Evolutionary conservation across 2,888 invertebrate genomes (phyloP).

Genomic region (Ischnura elegans): DNA sequence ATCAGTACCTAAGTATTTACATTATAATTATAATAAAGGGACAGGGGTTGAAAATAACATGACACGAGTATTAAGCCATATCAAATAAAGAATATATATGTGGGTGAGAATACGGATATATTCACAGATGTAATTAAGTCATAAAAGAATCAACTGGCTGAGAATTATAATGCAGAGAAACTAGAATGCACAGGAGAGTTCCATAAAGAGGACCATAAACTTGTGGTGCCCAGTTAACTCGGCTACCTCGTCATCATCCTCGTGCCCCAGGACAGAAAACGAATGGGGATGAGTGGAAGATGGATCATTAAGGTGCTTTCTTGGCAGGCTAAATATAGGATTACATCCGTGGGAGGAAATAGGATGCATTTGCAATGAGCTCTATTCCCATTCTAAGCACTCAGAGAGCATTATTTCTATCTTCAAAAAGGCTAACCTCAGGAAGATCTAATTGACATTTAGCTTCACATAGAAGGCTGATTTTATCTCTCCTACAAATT

Average conservation of each 20-base stretch:
- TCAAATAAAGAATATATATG: background rate
- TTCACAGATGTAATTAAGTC: background rate
- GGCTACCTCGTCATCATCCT: background rate
- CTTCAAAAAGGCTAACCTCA: background rate
- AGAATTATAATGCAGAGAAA: background rate
- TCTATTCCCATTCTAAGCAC: background rate
- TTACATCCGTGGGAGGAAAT: background rate
- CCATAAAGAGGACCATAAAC: no score
- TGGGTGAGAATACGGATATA: background rate
- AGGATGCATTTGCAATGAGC: background rate
- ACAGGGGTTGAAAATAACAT: no score
- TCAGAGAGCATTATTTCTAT: background rate
- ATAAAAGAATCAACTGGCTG: background rate
- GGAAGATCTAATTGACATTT: background rate
- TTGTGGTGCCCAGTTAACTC: background rate
- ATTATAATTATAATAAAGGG: no score
- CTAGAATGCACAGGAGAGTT: background rate
- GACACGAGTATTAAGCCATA: no score
- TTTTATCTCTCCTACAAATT: background rate
- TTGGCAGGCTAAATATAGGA: background rate
- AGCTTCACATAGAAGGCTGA: background rate
- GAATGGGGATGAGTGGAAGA: background rate
- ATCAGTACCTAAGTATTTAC: no score
- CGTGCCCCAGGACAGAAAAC: background rate
- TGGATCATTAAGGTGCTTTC: background rate